Evolutionary conservation across 2,888 invertebrate genomes (phyloP).

Genomic region (Acanthacorydalis orientalis): DNA sequence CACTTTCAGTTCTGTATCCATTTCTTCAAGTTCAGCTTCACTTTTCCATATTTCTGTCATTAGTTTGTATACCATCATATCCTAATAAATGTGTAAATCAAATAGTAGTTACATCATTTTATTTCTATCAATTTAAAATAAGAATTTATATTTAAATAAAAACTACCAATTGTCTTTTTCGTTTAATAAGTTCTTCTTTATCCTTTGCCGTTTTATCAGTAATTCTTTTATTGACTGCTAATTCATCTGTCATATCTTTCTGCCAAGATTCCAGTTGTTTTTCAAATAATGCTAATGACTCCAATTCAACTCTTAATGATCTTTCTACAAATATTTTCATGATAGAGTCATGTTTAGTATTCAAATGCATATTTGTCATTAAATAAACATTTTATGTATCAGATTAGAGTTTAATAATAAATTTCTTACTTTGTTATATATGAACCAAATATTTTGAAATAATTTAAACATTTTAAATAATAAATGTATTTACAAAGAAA

Average conservation of each 20-base stretch:
- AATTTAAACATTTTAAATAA: no score
- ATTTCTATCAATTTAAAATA: neutral
- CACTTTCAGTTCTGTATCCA: conserved; percentile 45
- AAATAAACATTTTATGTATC: neutral
- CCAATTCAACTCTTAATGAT: conserved; percentile 37
- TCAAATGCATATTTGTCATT: neutral
- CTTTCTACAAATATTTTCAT: conserved; percentile 24
- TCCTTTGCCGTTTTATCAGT: conserved; percentile 44
- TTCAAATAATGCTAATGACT: conserved; percentile 35
- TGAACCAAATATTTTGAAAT: no score
- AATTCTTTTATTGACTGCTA: conserved; percentile 44
- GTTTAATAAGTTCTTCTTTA: conserved; percentile 33
- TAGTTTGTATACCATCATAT: conserved; percentile 48
- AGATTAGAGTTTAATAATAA: no score
- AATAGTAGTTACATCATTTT: neutral
- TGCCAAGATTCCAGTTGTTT: conserved; percentile 44
- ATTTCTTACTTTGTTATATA: no score
- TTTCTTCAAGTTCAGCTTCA: conserved; percentile 44
- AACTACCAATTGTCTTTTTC: conserved; percentile 37
- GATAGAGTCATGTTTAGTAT: neutral
- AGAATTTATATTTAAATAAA: conserved; percentile 1
- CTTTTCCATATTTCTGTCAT: conserved; percentile 53
- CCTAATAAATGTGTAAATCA: conserved; percentile 19
- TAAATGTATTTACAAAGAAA: no score
- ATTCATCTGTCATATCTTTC: conserved; percentile 40